Evolutionary conservation across 1,140 invertebrate genomes (phyloP).

Genomic region (Anastatus disparis): DNA sequence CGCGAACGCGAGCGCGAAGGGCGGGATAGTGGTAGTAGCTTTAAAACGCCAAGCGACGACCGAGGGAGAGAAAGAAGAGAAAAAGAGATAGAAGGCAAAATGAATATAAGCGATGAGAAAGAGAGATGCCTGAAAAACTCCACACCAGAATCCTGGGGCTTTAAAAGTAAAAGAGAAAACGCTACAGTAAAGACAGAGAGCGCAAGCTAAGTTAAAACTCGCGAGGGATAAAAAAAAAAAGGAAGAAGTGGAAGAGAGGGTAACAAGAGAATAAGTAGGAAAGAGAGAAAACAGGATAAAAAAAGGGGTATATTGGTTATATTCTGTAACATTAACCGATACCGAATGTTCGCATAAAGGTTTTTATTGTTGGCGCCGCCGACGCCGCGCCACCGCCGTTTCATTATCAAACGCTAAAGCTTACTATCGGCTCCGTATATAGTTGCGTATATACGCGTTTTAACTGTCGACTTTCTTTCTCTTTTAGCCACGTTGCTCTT

Average conservation of each 20-base stretch:
- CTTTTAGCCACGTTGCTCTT: background rate
- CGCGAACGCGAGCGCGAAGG: background rate
- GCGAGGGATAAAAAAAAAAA: background rate
- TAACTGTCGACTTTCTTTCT: too few species aligned
- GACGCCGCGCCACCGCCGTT: too few species aligned
- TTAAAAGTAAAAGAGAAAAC: too few species aligned
- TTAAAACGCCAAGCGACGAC: background rate
- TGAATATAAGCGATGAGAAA: slow-evolving; percentile 44
- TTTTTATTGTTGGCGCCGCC: slow-evolving; percentile 47
- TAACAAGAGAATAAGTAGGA: slow-evolving; percentile 3
- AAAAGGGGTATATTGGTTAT: slow-evolving; percentile 46
- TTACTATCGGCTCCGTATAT: too few species aligned
- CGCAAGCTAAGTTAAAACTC: slow-evolving; percentile 40
- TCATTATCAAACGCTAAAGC: slow-evolving; percentile 39
- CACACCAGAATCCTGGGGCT: slow-evolving; percentile 47
- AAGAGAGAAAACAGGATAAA: slow-evolving; percentile 31
- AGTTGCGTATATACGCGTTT: too few species aligned
- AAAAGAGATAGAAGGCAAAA: slow-evolving; percentile 32
- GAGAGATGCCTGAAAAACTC: slow-evolving; percentile 28
- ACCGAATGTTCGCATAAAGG: slow-evolving; percentile 48
- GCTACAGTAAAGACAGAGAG: slow-evolving; percentile 33
- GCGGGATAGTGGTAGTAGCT: slow-evolving; percentile 19
- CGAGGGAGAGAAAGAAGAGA: slow-evolving; percentile 33
- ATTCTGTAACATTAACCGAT: slow-evolving; percentile 53
- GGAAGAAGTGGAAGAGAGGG: slow-evolving; percentile 22